Conservation (phyloP, 2,888 invertebrate genomes). For the Sinodicranocentrus sp. region DNA sequence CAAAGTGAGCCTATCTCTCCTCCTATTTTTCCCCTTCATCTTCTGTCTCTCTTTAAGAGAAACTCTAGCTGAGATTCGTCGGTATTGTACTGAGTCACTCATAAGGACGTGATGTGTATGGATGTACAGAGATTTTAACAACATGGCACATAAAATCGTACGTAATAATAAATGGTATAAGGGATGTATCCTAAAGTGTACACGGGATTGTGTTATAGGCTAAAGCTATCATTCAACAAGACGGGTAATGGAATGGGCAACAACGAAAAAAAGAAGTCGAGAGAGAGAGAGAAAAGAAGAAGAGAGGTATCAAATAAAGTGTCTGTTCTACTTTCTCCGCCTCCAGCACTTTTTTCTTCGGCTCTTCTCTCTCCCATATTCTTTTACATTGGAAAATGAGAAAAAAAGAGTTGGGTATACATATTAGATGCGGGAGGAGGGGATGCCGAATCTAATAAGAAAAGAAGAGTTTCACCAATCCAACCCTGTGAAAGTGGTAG, state of each 20-base stretch:
- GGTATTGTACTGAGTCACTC: neutral
- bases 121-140: slow-evolving; percentile 8
- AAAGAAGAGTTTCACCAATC: neutral
- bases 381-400: too few species aligned
- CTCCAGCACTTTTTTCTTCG: slow-evolving; percentile 51
- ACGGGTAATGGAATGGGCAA: slow-evolving; percentile 57
- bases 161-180: slow-evolving; percentile 6
- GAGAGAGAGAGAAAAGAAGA: slow-evolving; percentile 29
- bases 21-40: slow-evolving; percentile 14
- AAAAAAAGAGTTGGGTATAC: too few species aligned
- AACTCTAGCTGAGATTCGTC: slow-evolving; percentile 30
- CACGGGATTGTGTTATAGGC: slow-evolving; percentile 5
- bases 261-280: slow-evolving; percentile 31
- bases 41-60: too few species aligned
- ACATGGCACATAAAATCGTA: slow-evolving; percentile 26
- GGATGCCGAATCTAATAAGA: slow-evolving; percentile 20
- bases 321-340: slow-evolving; percentile 61
- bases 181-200: too few species aligned
- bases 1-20: slow-evolving; percentile 46
- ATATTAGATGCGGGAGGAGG: neutral
- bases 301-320: slow-evolving; percentile 63
- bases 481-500: neutral
- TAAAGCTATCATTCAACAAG: slow-evolving; percentile 44
- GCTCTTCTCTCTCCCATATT: slow-evolving; percentile 15
- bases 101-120: neutral